Evolutionary conservation across 1,140 invertebrate species (phyloP).

Genomic region (Ostrea denselamellosa): DNA sequence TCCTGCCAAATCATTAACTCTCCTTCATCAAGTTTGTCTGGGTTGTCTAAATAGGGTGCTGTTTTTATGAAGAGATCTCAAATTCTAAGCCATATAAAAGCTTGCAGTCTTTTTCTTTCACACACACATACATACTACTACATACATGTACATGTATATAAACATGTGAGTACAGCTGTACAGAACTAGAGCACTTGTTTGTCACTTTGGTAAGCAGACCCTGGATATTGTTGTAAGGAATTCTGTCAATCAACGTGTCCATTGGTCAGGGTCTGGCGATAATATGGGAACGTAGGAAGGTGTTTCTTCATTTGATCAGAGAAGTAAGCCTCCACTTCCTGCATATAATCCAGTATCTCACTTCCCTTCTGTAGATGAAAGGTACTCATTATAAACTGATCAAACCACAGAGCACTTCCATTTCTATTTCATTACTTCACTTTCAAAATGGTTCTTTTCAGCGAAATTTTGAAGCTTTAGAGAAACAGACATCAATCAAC

Average conservation of each 20-base stretch:
- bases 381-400: neutral
- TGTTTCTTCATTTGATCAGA: constrained; percentile 60
- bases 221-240: neutral
- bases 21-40: too few species aligned
- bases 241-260: constrained; percentile 12
- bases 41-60: too few species aligned
- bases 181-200: neutral
- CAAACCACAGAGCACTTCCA: neutral
- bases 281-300: constrained; percentile 63
- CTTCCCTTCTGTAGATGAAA: constrained; percentile 62
- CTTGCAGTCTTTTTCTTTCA: too few species aligned
- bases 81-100: too few species aligned
- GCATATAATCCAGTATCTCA: constrained; percentile 68
- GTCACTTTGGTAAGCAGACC: neutral
- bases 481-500: too few species aligned
- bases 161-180: neutral
- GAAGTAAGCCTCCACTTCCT: constrained; percentile 64
- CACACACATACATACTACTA: neutral
- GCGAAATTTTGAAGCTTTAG: too few species aligned
- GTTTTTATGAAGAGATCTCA: too few species aligned
- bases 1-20: too few species aligned
- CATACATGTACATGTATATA: neutral
- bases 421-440: too few species aligned
- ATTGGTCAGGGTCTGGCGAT: constrained; percentile 45
- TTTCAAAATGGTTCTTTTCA: too few species aligned